A percentile compares a stretch with the other conserved stretches of the same genome.
These are phyloP conservation scores for Nomada goodeniana DNA, from an alignment of 2,888 invertebrate species.

Conservation along the genomic window DNA sequence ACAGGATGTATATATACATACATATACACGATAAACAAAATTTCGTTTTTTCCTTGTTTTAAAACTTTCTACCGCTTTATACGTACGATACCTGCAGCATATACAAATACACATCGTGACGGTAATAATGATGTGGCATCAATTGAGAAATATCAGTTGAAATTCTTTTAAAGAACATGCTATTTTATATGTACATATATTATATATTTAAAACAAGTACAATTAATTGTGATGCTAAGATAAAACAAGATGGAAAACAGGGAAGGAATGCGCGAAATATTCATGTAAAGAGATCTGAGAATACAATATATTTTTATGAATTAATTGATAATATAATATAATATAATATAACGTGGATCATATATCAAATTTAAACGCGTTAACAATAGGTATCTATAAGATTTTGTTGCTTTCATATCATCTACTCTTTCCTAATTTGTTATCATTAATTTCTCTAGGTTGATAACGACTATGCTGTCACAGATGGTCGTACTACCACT, in stretches of 20 bases:
- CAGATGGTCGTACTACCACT: conserved; percentile 58
- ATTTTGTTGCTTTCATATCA: conserved; percentile 12
- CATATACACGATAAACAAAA: not conserved
- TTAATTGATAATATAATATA: conserved; percentile 25
- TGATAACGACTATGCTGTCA: conserved; percentile 67
- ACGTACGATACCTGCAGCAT: conserved; percentile 65
- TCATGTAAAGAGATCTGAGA: conserved; percentile 25
- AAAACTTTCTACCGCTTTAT: conserved; percentile 59
- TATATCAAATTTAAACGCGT: conserved; percentile 38
- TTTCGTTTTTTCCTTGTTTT: not conserved
- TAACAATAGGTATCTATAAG: conserved; percentile 48
- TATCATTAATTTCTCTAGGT: conserved; percentile 74
- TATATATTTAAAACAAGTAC: conserved; percentile 7
- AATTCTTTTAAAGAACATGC: conserved; percentile 36
- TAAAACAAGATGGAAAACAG: conserved; percentile 34
- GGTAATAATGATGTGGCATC: conserved; percentile 34
- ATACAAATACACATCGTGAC: conserved; percentile 22
- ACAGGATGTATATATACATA: not conserved
- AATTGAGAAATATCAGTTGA: conserved; percentile 31
- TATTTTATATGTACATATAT: conserved; percentile 14
- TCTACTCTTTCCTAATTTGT: conserved; percentile 45
- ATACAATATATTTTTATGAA: conserved; percentile 29
- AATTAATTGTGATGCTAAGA: conserved; percentile 28
- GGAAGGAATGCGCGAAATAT: conserved; percentile 35
- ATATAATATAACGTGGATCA: conserved; percentile 25